Evolutionary conservation across 2,888 invertebrate species (phyloP), one percentile per base, ranked within the genome.

Genomic region (Coleophora deauratella): DNA sequence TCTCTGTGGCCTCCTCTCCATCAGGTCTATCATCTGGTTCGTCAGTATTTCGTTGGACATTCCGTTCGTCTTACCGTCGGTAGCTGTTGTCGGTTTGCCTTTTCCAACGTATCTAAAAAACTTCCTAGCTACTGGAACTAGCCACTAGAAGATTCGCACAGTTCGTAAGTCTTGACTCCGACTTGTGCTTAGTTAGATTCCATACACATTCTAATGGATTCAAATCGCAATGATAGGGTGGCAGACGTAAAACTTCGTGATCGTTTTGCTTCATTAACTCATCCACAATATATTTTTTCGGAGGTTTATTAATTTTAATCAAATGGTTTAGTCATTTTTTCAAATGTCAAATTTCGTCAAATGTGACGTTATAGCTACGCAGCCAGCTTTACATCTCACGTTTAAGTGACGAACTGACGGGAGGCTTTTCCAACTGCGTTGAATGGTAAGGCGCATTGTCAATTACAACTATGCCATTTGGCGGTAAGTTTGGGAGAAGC

Each of bases 401-500:
- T 45, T 46, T 46, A 2, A 38, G 35, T 7, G 44, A 27, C 6
- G 38, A 11, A 13, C 30, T 38, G 1, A 35, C 38, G 9, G 46
- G 49, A 9, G 37, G 6, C 12, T 50, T 52, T 14, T 37, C 35
- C 12, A 35, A 27, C 30, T 50, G 50, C 7, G 39, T 51, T 1
- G 44, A 41, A 34, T 51, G 48, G 12, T 54, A 52, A 30, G 47
- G 47, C 9, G 49, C 49, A 37, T 51, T 52, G 27, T 54, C 49
- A 8, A 52, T 44, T 4, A 54, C 50, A 11, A 53, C 44, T 9
- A 52, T 44, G 4, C 49, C 37, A 13, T 47, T 50, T 13, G 48
- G 48, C 14, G 50, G 52, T 32, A 53, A 46, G 37, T 57, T 57
- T 11, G 55, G 51, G 21, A 55, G 14, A 2, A 53, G 32, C 21